Percentiles rank a stretch among this genome's conserved stretches.
Conservation (phyloP, 2,888 invertebrate genomes). For the Harmothoe impar region DNA sequence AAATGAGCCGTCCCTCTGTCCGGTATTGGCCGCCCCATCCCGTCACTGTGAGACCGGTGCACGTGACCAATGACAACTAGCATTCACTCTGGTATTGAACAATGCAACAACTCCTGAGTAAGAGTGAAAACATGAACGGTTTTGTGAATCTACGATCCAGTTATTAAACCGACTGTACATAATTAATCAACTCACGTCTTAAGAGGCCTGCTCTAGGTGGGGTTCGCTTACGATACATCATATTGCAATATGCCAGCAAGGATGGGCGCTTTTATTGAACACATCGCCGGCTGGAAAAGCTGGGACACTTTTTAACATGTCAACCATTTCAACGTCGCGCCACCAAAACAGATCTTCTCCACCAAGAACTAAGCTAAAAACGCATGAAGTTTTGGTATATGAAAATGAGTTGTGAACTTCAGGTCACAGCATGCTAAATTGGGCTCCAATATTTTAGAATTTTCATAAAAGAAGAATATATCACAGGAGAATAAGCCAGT, state of each 20-base stretch:
- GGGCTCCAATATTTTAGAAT: background rate
- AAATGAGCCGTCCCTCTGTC: constrained; percentile 4
- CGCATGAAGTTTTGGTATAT: background rate
- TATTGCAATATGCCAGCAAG: background rate
- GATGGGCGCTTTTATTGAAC: background rate
- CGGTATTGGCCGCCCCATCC: background rate
- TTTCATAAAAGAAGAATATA: background rate
- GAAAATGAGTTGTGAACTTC: background rate
- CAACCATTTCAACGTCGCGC: background rate
- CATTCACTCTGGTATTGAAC: background rate
- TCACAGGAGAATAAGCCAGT: too few species aligned
- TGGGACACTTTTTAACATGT: background rate
- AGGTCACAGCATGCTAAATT: background rate
- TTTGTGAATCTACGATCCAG: background rate
- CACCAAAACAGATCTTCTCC: background rate
- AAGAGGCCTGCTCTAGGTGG: background rate
- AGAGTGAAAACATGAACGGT: constrained; percentile 1
- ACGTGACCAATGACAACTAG: background rate
- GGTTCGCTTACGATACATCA: background rate
- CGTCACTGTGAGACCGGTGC: background rate
- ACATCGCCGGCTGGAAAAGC: background rate
- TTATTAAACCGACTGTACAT: background rate
- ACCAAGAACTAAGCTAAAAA: background rate
- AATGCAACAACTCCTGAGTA: background rate
- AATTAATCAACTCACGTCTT: background rate